Percentiles rank a stretch among this genome's conserved stretches.
Conservation (phyloP, 1,140 invertebrate genomes). For the Microvelia longipes region DNA sequence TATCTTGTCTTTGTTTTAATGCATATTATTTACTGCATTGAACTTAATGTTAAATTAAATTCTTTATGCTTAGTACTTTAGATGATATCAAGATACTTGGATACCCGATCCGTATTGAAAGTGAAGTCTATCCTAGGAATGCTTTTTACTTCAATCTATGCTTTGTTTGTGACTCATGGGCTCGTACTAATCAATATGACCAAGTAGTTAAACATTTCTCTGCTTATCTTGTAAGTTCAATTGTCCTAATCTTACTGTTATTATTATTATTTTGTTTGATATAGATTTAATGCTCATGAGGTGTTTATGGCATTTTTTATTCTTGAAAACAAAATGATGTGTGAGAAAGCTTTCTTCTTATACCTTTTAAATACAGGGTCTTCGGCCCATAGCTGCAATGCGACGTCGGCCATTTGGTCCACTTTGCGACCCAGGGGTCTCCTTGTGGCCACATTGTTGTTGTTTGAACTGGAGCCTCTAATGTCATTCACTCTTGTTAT, state of each 20-base stretch:
- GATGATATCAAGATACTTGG: constrained; percentile 79
- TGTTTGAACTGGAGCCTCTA: too few species aligned
- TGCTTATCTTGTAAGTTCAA: constrained; percentile 66
- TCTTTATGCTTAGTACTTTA: constrained; percentile 57
- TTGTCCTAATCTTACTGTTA: not conserved
- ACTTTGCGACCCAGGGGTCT: too few species aligned
- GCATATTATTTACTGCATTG: too few species aligned
- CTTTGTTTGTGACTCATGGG: constrained; percentile 80
- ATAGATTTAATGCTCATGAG: too few species aligned
- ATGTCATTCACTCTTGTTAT: too few species aligned
- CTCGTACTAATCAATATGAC: constrained; percentile 81
- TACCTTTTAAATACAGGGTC: not conserved
- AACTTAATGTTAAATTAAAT: too few species aligned
- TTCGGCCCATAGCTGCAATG: not conserved
- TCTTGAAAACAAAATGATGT: not conserved
- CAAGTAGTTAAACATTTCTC: constrained; percentile 83
- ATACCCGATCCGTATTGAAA: constrained; percentile 78
- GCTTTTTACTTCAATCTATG: constrained; percentile 89
- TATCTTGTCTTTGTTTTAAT: too few species aligned
- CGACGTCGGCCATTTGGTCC: too few species aligned
- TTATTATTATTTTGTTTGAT: not conserved
- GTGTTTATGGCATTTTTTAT: not conserved
- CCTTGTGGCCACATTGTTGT: too few species aligned
- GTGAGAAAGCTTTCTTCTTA: not conserved
- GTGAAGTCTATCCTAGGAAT: constrained; percentile 82